Evolutionary conservation across 2,888 invertebrate species (phyloP).

Genomic region (Amphipoea oculea): DNA sequence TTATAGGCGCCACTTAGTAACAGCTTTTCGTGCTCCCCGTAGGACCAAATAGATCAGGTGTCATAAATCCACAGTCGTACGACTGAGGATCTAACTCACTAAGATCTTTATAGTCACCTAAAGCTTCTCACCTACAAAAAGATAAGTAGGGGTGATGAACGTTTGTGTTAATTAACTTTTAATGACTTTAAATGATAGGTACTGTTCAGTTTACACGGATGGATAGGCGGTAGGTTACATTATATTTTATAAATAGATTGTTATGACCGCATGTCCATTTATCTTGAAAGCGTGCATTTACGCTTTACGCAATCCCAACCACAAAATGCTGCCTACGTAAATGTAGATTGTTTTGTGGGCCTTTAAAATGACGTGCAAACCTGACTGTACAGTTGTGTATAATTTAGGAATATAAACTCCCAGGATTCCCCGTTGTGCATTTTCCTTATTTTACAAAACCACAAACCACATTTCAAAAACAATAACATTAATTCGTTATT

Average conservation of each 20-base stretch:
- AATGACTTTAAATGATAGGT: slow-evolving; percentile 5
- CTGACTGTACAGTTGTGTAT: neutral
- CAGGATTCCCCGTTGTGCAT: neutral
- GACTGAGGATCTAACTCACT: slow-evolving; percentile 10
- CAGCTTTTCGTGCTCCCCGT: slow-evolving; percentile 29
- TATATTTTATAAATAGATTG: slow-evolving; percentile 37
- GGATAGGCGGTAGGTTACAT: slow-evolving; percentile 16
- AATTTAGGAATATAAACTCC: neutral
- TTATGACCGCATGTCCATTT: slow-evolving; percentile 50
- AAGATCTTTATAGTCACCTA: slow-evolving; percentile 9
- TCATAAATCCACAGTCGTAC: slow-evolving; percentile 20
- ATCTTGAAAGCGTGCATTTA: slow-evolving; percentile 31
- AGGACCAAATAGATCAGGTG: slow-evolving; percentile 40
- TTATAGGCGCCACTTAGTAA: slow-evolving; percentile 39
- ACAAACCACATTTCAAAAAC: slow-evolving; percentile 11
- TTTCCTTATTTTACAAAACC: neutral
- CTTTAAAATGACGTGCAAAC: slow-evolving; percentile 10
- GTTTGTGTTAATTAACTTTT: slow-evolving; percentile 16
- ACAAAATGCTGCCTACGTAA: slow-evolving; percentile 29
- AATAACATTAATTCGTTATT: neutral
- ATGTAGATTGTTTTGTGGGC: slow-evolving; percentile 18
- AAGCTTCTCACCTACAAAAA: slow-evolving; percentile 18
- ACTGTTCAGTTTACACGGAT: neutral
- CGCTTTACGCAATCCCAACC: slow-evolving; percentile 26
- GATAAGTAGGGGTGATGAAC: slow-evolving; percentile 3